Evolutionary conservation across 2,113 vertebrate species (phyloP).

Genomic region (Peromyscus californicus): DNA sequence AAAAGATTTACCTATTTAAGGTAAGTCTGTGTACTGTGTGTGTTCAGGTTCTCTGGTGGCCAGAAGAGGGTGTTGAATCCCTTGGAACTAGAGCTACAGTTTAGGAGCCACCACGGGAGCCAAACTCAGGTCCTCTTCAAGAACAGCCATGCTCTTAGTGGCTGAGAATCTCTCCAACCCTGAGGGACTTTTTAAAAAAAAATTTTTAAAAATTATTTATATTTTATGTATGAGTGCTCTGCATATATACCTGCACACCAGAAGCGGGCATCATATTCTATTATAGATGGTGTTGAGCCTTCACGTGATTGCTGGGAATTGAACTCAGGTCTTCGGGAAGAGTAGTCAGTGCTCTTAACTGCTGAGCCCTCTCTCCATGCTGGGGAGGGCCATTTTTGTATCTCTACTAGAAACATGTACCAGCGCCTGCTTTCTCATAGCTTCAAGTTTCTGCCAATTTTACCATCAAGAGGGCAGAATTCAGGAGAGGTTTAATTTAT

Average conservation of each 20-base stretch:
- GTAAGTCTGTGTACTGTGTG: not conserved
- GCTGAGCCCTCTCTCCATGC: not conserved
- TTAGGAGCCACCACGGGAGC: not conserved
- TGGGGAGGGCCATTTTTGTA: not conserved
- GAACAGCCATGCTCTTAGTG: not conserved
- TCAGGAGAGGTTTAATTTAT: not conserved
- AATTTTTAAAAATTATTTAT: not conserved
- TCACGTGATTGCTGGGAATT: not conserved
- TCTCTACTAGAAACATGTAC: not conserved
- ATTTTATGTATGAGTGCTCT: not conserved
- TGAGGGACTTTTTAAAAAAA: not conserved
- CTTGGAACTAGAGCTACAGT: too few relatives aligned
- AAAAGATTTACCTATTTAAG: not conserved
- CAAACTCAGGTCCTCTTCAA: not conserved
- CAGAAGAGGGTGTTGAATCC: not conserved
- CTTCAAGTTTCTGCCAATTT: not conserved
- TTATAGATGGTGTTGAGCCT: not conserved
- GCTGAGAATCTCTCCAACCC: too few relatives aligned
- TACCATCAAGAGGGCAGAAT: not conserved
- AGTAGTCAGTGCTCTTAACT: not conserved
- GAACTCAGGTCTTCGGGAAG: not conserved
- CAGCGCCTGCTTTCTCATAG: not conserved
- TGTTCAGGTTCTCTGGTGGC: not conserved
- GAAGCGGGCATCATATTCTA: not conserved
- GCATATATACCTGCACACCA: not conserved